Conservation (phyloP, 2,888 invertebrate species). For the Euclidia mi region DNA sequence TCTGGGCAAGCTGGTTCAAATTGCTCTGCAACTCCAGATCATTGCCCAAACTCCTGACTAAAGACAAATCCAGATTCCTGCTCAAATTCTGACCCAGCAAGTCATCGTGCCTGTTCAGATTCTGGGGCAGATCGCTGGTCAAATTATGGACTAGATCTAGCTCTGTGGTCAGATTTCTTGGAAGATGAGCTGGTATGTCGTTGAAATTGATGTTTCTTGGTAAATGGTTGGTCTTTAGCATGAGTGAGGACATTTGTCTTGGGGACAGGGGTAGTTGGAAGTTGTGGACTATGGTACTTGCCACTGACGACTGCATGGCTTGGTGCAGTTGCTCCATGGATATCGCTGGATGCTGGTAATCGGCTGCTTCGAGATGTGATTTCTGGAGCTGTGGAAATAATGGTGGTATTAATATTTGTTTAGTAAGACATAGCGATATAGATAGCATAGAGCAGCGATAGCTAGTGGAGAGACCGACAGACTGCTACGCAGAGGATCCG, state of each 20-base stretch:
- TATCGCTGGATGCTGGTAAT: constrained; percentile 79
- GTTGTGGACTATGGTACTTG: constrained; percentile 74
- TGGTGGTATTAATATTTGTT: not conserved
- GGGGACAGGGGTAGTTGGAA: constrained; percentile 82
- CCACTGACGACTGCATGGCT: constrained; percentile 78
- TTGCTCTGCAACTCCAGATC: constrained; percentile 72
- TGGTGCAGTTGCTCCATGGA: constrained; percentile 86
- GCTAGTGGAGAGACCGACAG: too few species aligned
- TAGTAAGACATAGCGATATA: too few species aligned
- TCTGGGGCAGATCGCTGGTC: constrained; percentile 68
- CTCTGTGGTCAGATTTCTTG: constrained; percentile 64
- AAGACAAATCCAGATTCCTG: constrained; percentile 52
- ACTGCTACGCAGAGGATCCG: too few species aligned
- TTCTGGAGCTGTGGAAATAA: constrained; percentile 74
- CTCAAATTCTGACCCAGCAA: constrained; percentile 53
- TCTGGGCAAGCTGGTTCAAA: constrained; percentile 69
- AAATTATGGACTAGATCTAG: constrained; percentile 72
- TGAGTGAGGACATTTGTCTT: constrained; percentile 81
- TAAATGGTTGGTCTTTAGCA: constrained; percentile 81
- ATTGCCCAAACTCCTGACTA: constrained; percentile 44
- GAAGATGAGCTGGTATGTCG: constrained; percentile 78
- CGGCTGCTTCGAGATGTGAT: constrained; percentile 74
- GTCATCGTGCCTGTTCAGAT: constrained; percentile 68
- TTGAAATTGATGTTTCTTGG: constrained; percentile 75
- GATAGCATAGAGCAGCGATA: too few species aligned